Conservation (phyloP, 2,797 vertebrate species). For the Alca torda region DNA sequence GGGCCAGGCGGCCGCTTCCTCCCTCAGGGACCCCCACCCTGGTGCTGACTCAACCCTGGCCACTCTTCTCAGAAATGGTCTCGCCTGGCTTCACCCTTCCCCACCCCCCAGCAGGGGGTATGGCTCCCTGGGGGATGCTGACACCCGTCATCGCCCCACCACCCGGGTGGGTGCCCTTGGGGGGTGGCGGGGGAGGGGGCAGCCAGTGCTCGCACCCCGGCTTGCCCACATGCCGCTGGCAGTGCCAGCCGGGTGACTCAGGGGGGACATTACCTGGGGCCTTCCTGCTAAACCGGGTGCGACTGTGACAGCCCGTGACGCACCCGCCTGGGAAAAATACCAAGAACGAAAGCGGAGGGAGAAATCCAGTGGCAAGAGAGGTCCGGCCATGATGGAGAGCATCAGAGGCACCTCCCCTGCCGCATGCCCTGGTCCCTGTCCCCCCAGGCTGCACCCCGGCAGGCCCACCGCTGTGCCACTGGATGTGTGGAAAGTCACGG, state of each 20-base stretch:
- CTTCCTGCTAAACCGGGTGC: neutral
- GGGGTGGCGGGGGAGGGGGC: fast-evolving
- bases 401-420: neutral
- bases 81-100: neutral
- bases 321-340: neutral
- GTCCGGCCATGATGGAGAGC: neutral
- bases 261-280: neutral
- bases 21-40: fast-evolving
- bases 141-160: fast-evolving
- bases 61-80: neutral
- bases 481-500: neutral
- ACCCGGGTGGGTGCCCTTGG: fast-evolving
- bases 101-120: too few relatives aligned
- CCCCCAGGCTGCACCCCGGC: neutral
- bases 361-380: neutral
- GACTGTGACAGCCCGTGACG: fast-evolving
- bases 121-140: neutral
- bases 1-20: fast-evolving
- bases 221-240: fast-evolving
- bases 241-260: neutral
- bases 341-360: neutral
- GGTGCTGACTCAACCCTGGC: neutral
- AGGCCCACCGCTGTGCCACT: neutral
- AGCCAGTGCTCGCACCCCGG: neutral
- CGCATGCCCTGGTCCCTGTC: neutral